Percentiles rank a stretch among this genome's conserved stretches.
phyloP scores from a whole-genome alignment of 2,113 vertebrate species.

The Alectura lathami region DNA sequence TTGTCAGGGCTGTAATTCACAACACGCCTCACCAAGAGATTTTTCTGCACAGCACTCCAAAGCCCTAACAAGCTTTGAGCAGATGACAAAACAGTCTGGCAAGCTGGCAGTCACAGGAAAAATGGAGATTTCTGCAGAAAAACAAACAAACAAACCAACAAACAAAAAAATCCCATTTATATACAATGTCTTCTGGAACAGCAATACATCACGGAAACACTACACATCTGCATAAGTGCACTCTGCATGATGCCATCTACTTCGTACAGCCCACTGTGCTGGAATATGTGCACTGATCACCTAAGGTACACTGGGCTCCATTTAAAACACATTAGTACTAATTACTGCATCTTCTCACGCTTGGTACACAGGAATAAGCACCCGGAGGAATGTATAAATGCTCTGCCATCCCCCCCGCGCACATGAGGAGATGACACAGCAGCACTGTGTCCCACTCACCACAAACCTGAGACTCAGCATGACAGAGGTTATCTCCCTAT shows the following conservation, averaged over 20 bases:
- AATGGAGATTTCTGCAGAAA: constrained; percentile 18
- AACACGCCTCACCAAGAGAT: not conserved
- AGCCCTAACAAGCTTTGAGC: constrained; percentile 35
- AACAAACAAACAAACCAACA: too few species aligned
- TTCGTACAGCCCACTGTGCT: not conserved
- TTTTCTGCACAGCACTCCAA: not conserved
- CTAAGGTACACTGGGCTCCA: not conserved
- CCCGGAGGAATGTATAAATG: not conserved
- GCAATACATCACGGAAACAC: not conserved
- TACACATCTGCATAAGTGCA: constrained; percentile 21
- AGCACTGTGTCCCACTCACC: not conserved
- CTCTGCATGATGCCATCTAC: not conserved
- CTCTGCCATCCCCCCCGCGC: not conserved
- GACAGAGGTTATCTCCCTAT: not conserved
- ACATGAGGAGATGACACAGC: not conserved
- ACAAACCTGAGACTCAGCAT: not conserved
- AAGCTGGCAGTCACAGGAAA: constrained; percentile 1
- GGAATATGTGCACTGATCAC: not conserved
- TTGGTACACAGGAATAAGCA: not conserved
- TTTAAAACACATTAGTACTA: not conserved
- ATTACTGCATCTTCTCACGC: not conserved
- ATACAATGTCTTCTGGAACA: not conserved
- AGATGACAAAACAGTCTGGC: not conserved
- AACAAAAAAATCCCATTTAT: not conserved
- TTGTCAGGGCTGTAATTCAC: constrained; percentile 6